Percentiles rank a stretch among this genome's conserved stretches.
Conservation (phyloP, 2,797 vertebrate genomes). For the Scyliorhinus canicula region DNA sequence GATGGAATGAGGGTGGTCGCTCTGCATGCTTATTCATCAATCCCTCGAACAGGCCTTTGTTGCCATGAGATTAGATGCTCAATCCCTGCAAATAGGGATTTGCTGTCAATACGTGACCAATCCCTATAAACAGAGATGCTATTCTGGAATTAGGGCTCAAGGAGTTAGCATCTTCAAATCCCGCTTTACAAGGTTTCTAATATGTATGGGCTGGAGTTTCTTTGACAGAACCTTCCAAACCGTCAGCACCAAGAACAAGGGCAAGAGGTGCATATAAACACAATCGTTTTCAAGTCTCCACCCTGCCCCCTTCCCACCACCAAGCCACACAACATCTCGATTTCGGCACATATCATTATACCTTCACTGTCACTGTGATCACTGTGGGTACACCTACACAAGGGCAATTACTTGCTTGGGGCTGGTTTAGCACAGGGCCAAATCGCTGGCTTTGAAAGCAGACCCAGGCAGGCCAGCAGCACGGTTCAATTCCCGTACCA, state of each 20-base stretch:
- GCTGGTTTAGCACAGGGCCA: no score
- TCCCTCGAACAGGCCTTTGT: background rate
- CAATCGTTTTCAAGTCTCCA: background rate
- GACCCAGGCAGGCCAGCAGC: no score
- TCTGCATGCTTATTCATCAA: background rate
- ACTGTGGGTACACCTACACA: background rate
- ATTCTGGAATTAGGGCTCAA: background rate
- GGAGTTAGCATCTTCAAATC: background rate
- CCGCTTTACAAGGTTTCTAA: background rate
- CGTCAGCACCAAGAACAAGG: background rate
- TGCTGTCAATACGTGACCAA: background rate
- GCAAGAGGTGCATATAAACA: background rate
- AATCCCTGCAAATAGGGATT: constrained; percentile 10
- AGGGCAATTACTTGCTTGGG: no score
- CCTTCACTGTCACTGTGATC: no score
- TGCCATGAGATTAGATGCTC: constrained; percentile 12
- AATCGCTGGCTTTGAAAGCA: no score
- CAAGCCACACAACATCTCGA: background rate
- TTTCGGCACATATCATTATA: background rate
- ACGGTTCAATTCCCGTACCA: no score
- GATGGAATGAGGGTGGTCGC: no score
- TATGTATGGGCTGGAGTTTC: background rate
- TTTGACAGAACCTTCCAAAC: background rate
- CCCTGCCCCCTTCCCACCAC: no score
- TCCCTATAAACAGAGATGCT: background rate